Base-by-base conservation (phyloP, 1,140 invertebrate genomes). In the Drosophila triauraria region DNA sequence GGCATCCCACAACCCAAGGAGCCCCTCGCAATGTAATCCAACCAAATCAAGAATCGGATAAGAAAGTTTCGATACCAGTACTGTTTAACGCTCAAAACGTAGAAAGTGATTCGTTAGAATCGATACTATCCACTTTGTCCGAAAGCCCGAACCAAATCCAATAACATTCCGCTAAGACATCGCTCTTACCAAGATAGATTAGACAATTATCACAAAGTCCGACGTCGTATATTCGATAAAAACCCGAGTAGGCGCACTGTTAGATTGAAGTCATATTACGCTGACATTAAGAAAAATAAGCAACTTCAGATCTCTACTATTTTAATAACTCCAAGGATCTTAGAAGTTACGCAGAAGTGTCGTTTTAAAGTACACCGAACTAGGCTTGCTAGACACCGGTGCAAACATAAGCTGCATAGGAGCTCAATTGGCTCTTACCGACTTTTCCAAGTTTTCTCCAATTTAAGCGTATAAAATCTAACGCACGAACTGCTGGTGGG, bases 291-390 rank as follows among this genome's bases (percentile, higher is more conserved):
- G n/a, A 44, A 3, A 17, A 44, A 44, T 44, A 17, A 44, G 43
- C 17, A 44, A 44, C 43, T 44, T 9, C 43, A 44, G 43, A 44
- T 44, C 43, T 44, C 17, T 44, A 10, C 43, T 44, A 44, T 44
- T 44, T 44, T 20, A 25, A n/a, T n/a, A n/a, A n/a, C n/a, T n/a
- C n/a, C n/a, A n/a, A n/a, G n/a, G n/a, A n/a, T n/a, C n/a, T n/a
- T n/a, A n/a, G n/a, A n/a, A n/a, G n/a, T n/a, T n/a, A n/a, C n/a
- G n/a, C n/a, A n/a, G n/a, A n/a, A n/a, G n/a, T n/a, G n/a, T n/a
- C n/a, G n/a, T n/a, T n/a, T n/a, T n/a, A n/a, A n/a, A n/a, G n/a
- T n/a, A n/a, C n/a, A n/a, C n/a, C n/a, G n/a, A n/a, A n/a, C n/a
- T n/a, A n/a, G n/a, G n/a, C n/a, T n/a, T n/a, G n/a, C n/a, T n/a